Conservation (phyloP, 2,797 vertebrate species). For the Sciaenops ocellatus region DNA sequence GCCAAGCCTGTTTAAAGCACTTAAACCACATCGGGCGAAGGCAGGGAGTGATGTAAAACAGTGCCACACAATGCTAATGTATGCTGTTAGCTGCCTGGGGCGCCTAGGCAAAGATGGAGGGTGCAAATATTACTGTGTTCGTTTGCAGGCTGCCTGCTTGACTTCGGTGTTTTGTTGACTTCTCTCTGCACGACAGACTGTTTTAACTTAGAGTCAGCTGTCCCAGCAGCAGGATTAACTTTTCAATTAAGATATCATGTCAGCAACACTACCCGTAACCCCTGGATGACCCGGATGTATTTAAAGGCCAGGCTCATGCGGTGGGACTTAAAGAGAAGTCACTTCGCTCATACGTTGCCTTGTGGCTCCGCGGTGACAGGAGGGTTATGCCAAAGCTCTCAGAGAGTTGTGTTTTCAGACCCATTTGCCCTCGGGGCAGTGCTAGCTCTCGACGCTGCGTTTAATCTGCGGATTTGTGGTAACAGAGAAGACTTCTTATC, state of each 20-base stretch:
- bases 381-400: conserved; percentile 80
- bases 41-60: conserved; percentile 47
- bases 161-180: conserved; percentile 42
- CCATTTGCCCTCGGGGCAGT: conserved; percentile 75
- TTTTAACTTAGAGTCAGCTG: conserved; percentile 67
- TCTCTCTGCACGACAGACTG: conserved; percentile 45
- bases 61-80: conserved; percentile 45
- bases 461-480: conserved; percentile 89
- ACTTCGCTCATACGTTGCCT: conserved; percentile 57
- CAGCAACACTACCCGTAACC: conserved; percentile 71
- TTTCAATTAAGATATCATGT: conserved; percentile 87
- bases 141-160: conserved; percentile 32
- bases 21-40: conserved; percentile 34
- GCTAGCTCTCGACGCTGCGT: conserved; percentile 75
- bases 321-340: conserved; percentile 73
- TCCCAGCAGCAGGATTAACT: conserved; percentile 76
- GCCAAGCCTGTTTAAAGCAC: conserved; percentile 23
- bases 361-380: conserved; percentile 65
- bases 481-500: conserved; percentile 90
- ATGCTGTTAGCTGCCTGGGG: conserved; percentile 49
- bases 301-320: conserved; percentile 65
- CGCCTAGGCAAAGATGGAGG: conserved; percentile 40
- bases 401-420: conserved; percentile 74
- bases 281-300: conserved; percentile 73
- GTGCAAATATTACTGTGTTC: conserved; percentile 43